Base-by-base conservation (phyloP, 2,113 vertebrate genomes). In the Cyphomyrus discorhynchus region DNA sequence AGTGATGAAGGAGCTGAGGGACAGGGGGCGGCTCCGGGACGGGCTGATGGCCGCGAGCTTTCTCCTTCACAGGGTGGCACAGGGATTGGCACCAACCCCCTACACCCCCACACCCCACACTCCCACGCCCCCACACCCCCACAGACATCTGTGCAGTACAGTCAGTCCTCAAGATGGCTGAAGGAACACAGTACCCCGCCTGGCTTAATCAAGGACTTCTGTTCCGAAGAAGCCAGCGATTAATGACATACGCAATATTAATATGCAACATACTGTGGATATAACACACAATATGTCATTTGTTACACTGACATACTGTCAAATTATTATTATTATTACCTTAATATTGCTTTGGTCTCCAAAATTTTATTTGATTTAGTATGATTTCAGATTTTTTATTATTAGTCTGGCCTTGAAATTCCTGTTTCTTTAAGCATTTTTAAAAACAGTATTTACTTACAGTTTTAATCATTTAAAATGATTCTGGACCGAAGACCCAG, bases 91-190 rank as follows among this genome's bases (percentile, higher is more conserved):
- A n/a, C 70, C 47, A 45, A 7, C n/a, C 47, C 50, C 27, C 19
- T 53, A 45, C 50, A 0, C n/a, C 74, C 42, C 49, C 11, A 13
- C 49, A 3, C 49, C 49, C 39, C 39, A 42, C 39, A 42, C 39
- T 42, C 39, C 42, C 42, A 45, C 42, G 42, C 42, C 42, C 49
- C 15, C 35, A 27, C 82, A 80, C 17, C 5, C 39, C 24, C n/a
- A 42, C 62, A 86, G 89, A 90, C 47, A 89, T 82, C 84, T 87
- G 53, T 86, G 50, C 70, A 47, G 80, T 89, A 42, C 13, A 49
- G 62, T 27, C 35, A 45, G 42, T 74, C 15, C 19, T 70, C 89
- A 49, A 49, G 88, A 89, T 39, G 39, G 24, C 52, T 58, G 9
- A 17, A 21, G 89, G 80, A 66, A 56, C 77, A 58, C 21, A 3